Base-by-base conservation (phyloP, 2,888 invertebrate genomes). In the Chaetoderma sp. region DNA sequence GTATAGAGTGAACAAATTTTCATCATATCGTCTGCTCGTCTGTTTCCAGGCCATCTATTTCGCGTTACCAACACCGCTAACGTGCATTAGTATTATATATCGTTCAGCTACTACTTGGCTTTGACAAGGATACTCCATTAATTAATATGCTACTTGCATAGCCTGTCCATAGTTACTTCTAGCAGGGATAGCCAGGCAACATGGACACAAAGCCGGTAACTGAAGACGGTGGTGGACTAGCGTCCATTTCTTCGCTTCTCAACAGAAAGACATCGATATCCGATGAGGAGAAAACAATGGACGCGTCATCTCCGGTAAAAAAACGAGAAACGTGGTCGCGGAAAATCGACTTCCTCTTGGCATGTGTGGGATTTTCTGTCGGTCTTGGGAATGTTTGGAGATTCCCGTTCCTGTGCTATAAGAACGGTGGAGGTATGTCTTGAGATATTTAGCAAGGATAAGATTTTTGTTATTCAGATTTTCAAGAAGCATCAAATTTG, bases 381-480 rank as follows among this genome's bases (percentile, higher is more conserved):
- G 77, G 77, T 1, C 70, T 78, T 13, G 78, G 77, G 49, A 78
- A 78, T 54, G 78, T 78, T 25, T 91, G 90, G 90, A 83, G 90
- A 67, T 91, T 91, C 83, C 90, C 90, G 3, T 90, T 90, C 71
- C 68, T 83, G 44, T 81, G 80, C 59, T 81, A 83, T 68, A 72
- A 68, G 50, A 82, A 83, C 67, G 82, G 82, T 13, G 77, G 77
- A 57, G 76, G 78, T 78, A 57, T 62, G 69, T 16, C 28, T n/a
- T 36, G 1, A 21, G 21, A n/a, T n/a, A n/a, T n/a, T n/a, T n/a
- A n/a, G n/a, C n/a, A n/a, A n/a, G n/a, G n/a, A n/a, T n/a, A 1
- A 39, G 18, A 10, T 18, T 49, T 21, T 49, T 39, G 10, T n/a
- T n/a, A n/a, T 13, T 13, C 13, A 13, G 13, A 39, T 39, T 13